Conservation (phyloP, 2,113 vertebrate species). For the Pogonocichla stellata region DNA sequence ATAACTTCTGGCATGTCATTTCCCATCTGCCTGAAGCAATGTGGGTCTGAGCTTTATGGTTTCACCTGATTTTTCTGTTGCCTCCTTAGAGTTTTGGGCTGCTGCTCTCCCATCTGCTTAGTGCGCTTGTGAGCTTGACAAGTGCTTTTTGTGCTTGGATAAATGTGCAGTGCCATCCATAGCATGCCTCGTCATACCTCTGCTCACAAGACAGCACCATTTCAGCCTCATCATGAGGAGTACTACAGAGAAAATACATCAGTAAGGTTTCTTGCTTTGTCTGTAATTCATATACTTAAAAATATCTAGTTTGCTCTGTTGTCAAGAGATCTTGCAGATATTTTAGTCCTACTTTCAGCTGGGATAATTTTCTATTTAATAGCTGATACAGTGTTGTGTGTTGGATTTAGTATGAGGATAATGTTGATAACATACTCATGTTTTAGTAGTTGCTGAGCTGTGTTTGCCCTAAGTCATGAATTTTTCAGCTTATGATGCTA, state of each 20-base stretch:
- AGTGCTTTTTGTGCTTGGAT: neutral
- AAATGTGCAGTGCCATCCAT: rapidly evolving
- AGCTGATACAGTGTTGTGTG: neutral
- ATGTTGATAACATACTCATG: neutral
- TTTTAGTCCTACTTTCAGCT: neutral
- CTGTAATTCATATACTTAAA: neutral
- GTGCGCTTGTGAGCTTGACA: neutral
- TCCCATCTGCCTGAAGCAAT: neutral
- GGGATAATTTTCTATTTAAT: neutral
- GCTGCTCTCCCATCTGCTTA: neutral
- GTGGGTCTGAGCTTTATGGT: neutral
- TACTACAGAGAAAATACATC: neutral
- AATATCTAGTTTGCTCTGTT: neutral
- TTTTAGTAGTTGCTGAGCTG: neutral
- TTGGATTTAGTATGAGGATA: neutral
- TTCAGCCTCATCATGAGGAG: neutral
- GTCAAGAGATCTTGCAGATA: neutral
- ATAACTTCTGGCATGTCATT: neutral
- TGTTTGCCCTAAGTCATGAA: neutral
- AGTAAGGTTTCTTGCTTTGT: neutral
- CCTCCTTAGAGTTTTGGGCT: neutral
- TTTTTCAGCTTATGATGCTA: neutral
- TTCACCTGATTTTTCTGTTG: neutral
- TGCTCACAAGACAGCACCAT: rapidly evolving
- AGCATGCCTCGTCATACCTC: neutral